Evolutionary conservation across 2,888 invertebrate species (phyloP).

Genomic region (Siphlonurus alternatus): DNA sequence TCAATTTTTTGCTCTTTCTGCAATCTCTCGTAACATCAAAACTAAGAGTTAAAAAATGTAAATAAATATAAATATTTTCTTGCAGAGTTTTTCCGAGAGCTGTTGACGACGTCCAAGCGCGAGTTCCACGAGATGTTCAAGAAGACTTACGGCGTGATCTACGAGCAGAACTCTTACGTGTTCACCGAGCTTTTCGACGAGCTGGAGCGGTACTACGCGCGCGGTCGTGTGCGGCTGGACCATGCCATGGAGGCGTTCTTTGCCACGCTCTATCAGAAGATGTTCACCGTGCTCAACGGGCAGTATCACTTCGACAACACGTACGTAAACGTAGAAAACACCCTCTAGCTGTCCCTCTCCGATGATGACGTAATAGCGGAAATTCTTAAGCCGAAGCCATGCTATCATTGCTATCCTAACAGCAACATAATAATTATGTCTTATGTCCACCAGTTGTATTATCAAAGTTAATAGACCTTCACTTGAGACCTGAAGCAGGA

Average conservation of each 20-base stretch:
- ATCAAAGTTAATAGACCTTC: no score
- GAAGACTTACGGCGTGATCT: slow-evolving; percentile 85
- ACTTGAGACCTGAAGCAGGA: no score
- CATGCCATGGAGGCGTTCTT: slow-evolving; percentile 87
- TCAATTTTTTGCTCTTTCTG: no score
- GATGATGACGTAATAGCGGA: not conserved
- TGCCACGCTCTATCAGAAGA: slow-evolving; percentile 79
- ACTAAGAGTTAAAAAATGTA: no score
- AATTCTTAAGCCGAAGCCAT: not conserved
- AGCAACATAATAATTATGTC: no score
- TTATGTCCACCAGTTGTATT: no score
- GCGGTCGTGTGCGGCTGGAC: slow-evolving; percentile 67
- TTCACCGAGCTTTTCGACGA: slow-evolving; percentile 83
- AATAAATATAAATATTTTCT: no score
- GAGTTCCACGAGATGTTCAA: slow-evolving; percentile 94
- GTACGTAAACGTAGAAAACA: slow-evolving; percentile 35
- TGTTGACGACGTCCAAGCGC: slow-evolving; percentile 62
- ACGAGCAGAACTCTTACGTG: slow-evolving; percentile 83
- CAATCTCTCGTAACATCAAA: no score
- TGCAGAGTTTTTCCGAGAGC: slow-evolving; percentile 77
- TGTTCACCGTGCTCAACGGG: slow-evolving; percentile 90
- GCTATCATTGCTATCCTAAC: no score
- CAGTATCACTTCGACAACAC: slow-evolving; percentile 79
- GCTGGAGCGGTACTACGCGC: slow-evolving; percentile 74
- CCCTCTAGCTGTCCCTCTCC: slow-evolving; percentile 16